Evolutionary conservation across 1,140 invertebrate genomes (phyloP), one percentile per base, ranked within the genome.

Genomic region (Cydia amplana): DNA sequence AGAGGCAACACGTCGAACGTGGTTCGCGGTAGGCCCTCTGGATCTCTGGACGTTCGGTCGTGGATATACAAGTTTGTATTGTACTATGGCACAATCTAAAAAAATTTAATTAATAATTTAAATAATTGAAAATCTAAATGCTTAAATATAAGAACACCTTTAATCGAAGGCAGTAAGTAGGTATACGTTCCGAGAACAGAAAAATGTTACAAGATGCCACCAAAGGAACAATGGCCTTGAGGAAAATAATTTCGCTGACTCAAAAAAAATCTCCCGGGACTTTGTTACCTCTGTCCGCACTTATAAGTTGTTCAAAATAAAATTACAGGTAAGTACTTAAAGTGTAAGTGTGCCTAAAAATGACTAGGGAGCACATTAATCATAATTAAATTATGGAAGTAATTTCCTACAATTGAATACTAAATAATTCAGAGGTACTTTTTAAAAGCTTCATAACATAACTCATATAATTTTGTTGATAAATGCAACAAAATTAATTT

Each of bases 401-500:
- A 78, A 79, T 79, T 23, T 63, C 75, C 77, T 82, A 79, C 77
- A 73, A 77, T 73, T 65, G 80, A 76, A 63, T 78, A 79, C 76
- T 70, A 80, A 80, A 75, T 79, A 80, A 80, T 79, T 60, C 74
- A 81, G 65, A 70, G 65, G 65, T 70, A 70, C 65, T 70, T 70
- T 70, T 70, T 70, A 70, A 70, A 70, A 70, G 65, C 65, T 40
- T 70, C 32, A 18, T 70, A 67, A 67, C 32, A 18, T 70, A 67
- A 67, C n/a, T 36, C 4, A 70, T 0, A 28, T 67, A 20, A 78
- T 36, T 77, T 75, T 75, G 75, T 78, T 73, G 73, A 77, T 87
- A 88, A 89, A 91, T 88, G 87, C 87, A 88, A 88, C 85, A 84
- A 86, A 89, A 83, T 85, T 81, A 18, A 32, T 72, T 74, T 84